These are phyloP conservation scores for Eristalis tenax DNA, from an alignment of 2,888 invertebrate genomes.

Conservation along the genomic window DNA sequence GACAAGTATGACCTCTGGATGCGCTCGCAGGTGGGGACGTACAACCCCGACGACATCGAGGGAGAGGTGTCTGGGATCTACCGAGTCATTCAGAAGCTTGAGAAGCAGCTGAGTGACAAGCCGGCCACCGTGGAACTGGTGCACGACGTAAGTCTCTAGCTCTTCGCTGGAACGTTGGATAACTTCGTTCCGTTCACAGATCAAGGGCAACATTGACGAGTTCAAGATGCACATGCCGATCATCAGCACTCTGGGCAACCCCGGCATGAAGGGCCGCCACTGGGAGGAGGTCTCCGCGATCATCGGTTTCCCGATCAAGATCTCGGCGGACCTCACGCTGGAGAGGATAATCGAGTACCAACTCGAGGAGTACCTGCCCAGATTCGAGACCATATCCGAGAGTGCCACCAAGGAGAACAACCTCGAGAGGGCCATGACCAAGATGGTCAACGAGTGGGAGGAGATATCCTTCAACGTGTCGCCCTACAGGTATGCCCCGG, in stretches of 20 bases:
- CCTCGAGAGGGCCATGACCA: slow-evolving; percentile 92
- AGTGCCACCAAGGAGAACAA: slow-evolving; percentile 98
- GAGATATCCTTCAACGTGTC: slow-evolving; percentile 88
- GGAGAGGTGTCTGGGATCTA: slow-evolving; percentile 79
- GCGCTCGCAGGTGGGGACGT: slow-evolving; percentile 89
- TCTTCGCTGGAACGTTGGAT: neutral
- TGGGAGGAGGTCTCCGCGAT: slow-evolving; percentile 98
- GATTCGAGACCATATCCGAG: slow-evolving; percentile 95
- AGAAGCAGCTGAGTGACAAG: slow-evolving; percentile 90
- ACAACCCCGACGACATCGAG: slow-evolving; percentile 95
- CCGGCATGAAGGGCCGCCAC: slow-evolving; percentile 94
- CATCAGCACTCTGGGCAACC: slow-evolving; percentile 96
- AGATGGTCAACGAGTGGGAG: slow-evolving; percentile 96
- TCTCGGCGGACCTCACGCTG: slow-evolving; percentile 91
- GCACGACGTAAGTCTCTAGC: slow-evolving; percentile 79
- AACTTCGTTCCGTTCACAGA: slow-evolving; percentile 59
- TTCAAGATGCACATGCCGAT: slow-evolving; percentile 95
- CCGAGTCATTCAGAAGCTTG: slow-evolving; percentile 91
- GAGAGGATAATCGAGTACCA: slow-evolving; percentile 95
- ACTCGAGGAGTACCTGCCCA: slow-evolving; percentile 92
- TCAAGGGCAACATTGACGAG: slow-evolving; percentile 87
- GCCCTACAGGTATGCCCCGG: slow-evolving; percentile 83
- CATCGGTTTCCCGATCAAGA: slow-evolving; percentile 94
- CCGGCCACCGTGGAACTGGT: slow-evolving; percentile 90
- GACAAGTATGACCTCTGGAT: slow-evolving; percentile 93